phyloP scores from a whole-genome alignment of 53 echinoderm and acorn worm species.

The Zoroaster sp. region DNA sequence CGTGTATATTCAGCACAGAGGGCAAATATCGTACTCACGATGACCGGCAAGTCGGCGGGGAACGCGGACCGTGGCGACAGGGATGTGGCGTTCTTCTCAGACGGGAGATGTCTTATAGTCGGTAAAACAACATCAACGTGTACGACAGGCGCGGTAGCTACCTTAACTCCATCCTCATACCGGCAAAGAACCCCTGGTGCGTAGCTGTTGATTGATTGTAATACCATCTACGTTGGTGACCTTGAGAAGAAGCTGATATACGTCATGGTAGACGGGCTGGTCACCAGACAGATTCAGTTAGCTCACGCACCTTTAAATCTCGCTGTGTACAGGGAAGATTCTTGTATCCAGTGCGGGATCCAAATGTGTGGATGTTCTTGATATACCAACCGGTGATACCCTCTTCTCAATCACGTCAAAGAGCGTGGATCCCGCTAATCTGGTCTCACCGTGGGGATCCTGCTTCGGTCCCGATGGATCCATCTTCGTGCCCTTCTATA shows the following conservation, averaged over 20 bases:
- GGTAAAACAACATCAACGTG: background rate
- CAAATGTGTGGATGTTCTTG: slow-evolving; percentile 28
- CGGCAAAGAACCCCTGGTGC: slow-evolving; percentile 20
- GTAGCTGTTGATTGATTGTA: background rate
- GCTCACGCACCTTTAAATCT: background rate
- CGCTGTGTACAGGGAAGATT: slow-evolving; percentile 6
- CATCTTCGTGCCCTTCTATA: slow-evolving; percentile 36
- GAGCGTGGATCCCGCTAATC: slow-evolving; percentile 2
- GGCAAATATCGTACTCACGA: slow-evolving; percentile 4
- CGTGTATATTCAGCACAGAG: slow-evolving; percentile 5
- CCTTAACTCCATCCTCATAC: slow-evolving; percentile 11
- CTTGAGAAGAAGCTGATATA: background rate
- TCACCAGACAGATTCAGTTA: background rate
- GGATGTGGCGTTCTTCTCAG: slow-evolving; percentile 27
- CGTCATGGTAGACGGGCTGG: slow-evolving; percentile 1
- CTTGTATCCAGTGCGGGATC: background rate
- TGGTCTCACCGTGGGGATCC: slow-evolving; percentile 33
- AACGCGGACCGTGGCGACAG: slow-evolving; percentile 20
- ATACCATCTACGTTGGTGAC: slow-evolving; percentile 21
- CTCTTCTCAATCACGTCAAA: slow-evolving; percentile 10
- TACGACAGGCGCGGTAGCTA: background rate
- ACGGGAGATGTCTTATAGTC: slow-evolving; percentile 15
- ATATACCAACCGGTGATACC: background rate
- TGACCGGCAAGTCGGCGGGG: slow-evolving; percentile 24
- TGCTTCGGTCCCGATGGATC: slow-evolving; percentile 37